Base-by-base conservation (phyloP, 2,888 invertebrate species). In the Lepidochrysops patricia region DNA sequence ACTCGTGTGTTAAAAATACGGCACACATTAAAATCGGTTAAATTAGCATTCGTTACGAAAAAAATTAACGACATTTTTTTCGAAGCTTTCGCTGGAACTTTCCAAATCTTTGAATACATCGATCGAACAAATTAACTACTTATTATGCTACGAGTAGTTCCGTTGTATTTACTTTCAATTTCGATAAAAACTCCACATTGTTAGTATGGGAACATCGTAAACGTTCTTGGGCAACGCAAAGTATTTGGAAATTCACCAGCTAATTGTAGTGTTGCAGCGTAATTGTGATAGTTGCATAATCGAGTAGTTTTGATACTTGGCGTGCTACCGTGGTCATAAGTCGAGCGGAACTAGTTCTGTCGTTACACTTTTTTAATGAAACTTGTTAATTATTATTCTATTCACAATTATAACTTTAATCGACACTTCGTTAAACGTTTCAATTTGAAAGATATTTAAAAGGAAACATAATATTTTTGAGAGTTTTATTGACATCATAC, bases 231-330 rank as follows among this genome's bases (percentile, higher is more conserved):
- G 52, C 34, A 54, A 59, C 27, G 34, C 15, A 52, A 59, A 37
- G 59, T 67, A 67, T 68, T 72, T 68, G 68, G 69, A 71, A 75
- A 74, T 69, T 67, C 32, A 57, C 37, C 58, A 63, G 64, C 67
- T 69, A 67, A 70, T 71, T 70, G 67, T 71, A 62, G 64, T 68
- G 69, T 72, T 68, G 71, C 72, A 64, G 66, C 64, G 67, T 71
- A 72, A 71, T 72, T 72, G 70, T 70, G 62, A 65, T 72, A 70
- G 74, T 80, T 79, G 73, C 72, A 69, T 74, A 78, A 79, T 71
- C 71, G 50, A 50, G 15, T 49, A 43, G 43, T 43, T 43, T 43
- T 43, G 43, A 43, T 43, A 43, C 25, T 57, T 66, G 69, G 66
- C 43, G 70, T 72, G 72, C 67, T 72, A 70, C 71, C 70, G 72